A percentile compares a stretch with the other conserved stretches of the same genome.
phyloP scores from a whole-genome alignment of 2,888 invertebrate species.

The Homarus gammarus region DNA sequence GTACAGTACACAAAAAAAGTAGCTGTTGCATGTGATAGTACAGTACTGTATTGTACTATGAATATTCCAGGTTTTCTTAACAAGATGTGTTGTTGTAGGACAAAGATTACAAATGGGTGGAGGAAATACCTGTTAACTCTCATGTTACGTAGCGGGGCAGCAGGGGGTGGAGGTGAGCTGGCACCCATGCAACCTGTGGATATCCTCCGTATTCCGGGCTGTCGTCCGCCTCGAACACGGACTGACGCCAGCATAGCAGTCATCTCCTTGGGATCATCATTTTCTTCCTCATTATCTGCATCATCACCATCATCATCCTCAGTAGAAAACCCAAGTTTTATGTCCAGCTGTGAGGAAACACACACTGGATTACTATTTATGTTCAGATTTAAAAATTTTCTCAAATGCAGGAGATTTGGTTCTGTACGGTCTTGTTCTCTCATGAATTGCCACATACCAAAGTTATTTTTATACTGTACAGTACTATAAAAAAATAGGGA shows the following conservation, averaged over 20 bases:
- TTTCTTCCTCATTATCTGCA: constrained; percentile 61
- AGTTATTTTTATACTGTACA: too few relatives aligned
- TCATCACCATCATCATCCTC: constrained; percentile 56
- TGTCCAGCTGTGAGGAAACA: neutral
- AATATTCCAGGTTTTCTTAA: too few relatives aligned
- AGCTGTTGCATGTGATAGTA: too few relatives aligned
- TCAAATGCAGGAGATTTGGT: too few relatives aligned
- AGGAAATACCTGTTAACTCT: constrained; percentile 63
- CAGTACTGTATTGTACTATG: too few relatives aligned
- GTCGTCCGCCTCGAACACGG: neutral
- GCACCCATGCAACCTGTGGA: constrained; percentile 61
- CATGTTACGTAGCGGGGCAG: constrained; percentile 72
- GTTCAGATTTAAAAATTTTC: too few relatives aligned
- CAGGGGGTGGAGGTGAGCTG: constrained; percentile 54
- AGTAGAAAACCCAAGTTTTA: constrained; percentile 28
- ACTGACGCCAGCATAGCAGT: constrained; percentile 44
- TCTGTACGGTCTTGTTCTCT: too few relatives aligned
- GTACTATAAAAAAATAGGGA: too few relatives aligned
- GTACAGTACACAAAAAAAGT: neutral
- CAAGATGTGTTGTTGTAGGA: neutral
- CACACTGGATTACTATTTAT: too few relatives aligned
- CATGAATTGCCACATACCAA: too few relatives aligned
- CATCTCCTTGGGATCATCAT: constrained; percentile 39
- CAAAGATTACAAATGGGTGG: neutral
- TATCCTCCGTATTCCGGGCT: constrained; percentile 48